phyloP scores from a whole-genome alignment of 2,888 invertebrate species.

The Eucera pruinosa region DNA sequence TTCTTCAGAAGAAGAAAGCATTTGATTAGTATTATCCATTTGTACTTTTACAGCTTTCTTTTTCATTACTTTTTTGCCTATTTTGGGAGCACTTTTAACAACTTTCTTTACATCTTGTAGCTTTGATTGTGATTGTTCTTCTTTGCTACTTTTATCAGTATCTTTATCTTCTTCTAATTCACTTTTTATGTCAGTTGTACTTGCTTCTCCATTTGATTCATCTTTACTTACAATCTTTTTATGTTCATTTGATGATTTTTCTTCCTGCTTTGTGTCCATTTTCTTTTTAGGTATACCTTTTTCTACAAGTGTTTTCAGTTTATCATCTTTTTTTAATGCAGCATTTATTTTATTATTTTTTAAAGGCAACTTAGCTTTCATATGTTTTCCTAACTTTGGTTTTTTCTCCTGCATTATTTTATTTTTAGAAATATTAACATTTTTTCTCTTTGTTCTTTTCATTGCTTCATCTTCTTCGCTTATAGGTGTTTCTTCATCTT shows the following conservation, averaged over 20 bases:
- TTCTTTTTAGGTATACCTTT: conserved; percentile 76
- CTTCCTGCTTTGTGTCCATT: conserved; percentile 73
- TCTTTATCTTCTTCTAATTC: conserved; percentile 78
- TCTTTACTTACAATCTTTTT: conserved; percentile 70
- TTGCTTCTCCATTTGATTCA: conserved; percentile 57
- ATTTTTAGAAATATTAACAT: conserved; percentile 65
- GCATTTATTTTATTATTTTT: conserved; percentile 75
- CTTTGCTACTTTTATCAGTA: conserved; percentile 63
- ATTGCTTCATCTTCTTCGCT: conserved; percentile 67
- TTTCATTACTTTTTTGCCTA: conserved; percentile 70
- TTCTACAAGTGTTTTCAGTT: conserved; percentile 76
- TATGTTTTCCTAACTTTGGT: conserved; percentile 79
- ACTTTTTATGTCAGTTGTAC: conserved; percentile 74
- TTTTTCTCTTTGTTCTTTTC: conserved; percentile 77
- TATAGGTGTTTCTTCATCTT: conserved; percentile 64
- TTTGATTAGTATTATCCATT: conserved; percentile 69
- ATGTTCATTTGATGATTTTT: conserved; percentile 67
- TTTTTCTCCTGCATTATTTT: conserved; percentile 77
- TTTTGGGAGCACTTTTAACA: conserved; percentile 68
- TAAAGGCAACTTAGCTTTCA: conserved; percentile 77
- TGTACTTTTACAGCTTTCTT: conserved; percentile 72
- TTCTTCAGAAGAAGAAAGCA: conserved; percentile 50
- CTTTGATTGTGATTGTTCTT: conserved; percentile 60
- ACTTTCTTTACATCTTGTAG: conserved; percentile 73
- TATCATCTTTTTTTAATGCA: conserved; percentile 76